phyloP scores from a whole-genome alignment of 2,888 invertebrate species.

The Xylophagus ater region DNA sequence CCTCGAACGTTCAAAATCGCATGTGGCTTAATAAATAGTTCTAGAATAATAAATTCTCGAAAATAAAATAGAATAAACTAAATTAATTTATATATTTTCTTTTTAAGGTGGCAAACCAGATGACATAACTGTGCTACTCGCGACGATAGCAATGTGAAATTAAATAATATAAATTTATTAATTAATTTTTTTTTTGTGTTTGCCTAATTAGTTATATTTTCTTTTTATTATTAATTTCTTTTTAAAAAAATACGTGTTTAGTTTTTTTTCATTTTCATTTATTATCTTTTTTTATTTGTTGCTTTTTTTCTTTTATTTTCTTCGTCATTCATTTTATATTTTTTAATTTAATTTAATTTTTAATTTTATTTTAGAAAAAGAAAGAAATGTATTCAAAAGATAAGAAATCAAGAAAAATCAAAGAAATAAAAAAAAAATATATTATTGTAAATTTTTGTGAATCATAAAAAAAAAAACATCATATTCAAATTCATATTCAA shows the following conservation, averaged over 20 bases:
- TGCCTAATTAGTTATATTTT: constrained; percentile 6
- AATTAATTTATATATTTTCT: constrained; percentile 15
- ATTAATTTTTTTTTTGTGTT: constrained; percentile 10
- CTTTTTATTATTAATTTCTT: background rate
- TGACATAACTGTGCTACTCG: constrained; percentile 94
- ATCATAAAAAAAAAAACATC: too few relatives aligned
- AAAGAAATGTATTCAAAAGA: too few relatives aligned
- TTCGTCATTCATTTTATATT: constrained; percentile 2
- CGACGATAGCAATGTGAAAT: constrained; percentile 69
- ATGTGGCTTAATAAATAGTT: too few relatives aligned
- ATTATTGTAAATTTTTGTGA: too few relatives aligned
- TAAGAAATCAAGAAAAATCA: too few relatives aligned
- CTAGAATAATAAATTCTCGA: background rate
- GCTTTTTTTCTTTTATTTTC: constrained; percentile 1
- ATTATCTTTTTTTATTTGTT: background rate
- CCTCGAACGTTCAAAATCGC: too few relatives aligned
- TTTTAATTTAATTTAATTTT: constrained; percentile 3
- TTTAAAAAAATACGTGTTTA: constrained; percentile 5
- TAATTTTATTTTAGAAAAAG: too few relatives aligned
- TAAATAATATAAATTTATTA: constrained; percentile 9
- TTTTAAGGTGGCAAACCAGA: constrained; percentile 90
- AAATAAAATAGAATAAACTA: background rate
- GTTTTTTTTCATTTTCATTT: constrained; percentile 1
- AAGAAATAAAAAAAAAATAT: too few relatives aligned
- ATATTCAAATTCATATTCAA: too few relatives aligned